Evolutionary conservation across 2,888 invertebrate genomes (phyloP).

Genomic region (Morpho deidamia): DNA sequence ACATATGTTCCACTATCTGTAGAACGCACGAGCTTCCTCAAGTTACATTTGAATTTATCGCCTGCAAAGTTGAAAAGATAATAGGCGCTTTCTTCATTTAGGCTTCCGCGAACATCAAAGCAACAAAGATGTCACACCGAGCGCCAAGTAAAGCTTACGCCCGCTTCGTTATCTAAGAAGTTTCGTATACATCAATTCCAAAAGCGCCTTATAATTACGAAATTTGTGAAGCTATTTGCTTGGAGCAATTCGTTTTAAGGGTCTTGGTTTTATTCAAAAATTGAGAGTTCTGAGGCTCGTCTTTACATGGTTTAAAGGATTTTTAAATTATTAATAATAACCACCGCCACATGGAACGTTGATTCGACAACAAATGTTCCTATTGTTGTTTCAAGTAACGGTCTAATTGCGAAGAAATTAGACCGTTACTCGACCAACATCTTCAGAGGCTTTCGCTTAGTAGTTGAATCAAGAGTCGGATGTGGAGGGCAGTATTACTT

Average conservation of each 20-base stretch:
- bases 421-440: too few species aligned
- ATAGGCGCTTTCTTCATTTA: neutral
- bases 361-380: too few species aligned
- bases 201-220: constrained; percentile 4
- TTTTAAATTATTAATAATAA: too few species aligned
- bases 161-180: neutral
- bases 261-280: neutral
- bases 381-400: too few species aligned
- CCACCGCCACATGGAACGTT: too few species aligned
- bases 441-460: too few species aligned
- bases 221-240: constrained; percentile 1
- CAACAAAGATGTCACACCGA: constrained; percentile 4
- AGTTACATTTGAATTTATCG: neutral
- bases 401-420: too few species aligned
- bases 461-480: too few species aligned
- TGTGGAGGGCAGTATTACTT: too few species aligned
- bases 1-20: neutral
- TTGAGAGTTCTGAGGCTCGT: too few species aligned
- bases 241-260: neutral
- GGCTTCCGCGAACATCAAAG: constrained; percentile 2
- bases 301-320: too few species aligned
- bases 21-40: neutral
- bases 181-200: constrained; percentile 1
- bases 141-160: neutral
- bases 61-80: neutral